phyloP scores from a whole-genome alignment of 2,113 vertebrate species.

The Canis aureus region DNA sequence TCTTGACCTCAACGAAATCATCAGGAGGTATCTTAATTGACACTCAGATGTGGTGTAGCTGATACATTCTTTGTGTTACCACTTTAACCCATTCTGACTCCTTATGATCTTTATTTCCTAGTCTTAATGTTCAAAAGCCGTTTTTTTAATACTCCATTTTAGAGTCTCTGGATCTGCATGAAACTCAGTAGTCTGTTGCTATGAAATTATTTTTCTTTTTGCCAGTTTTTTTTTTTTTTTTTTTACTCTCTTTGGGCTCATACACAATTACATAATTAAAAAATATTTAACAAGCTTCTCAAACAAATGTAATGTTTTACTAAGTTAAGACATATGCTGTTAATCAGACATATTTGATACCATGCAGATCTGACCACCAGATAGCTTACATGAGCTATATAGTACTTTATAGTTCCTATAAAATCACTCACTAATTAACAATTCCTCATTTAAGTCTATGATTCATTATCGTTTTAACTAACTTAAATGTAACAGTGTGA shows the following conservation, averaged over 20 bases:
- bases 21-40: not conserved
- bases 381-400: not conserved
- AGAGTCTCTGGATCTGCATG: not conserved
- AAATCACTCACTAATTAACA: not conserved
- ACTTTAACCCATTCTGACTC: not conserved
- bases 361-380: not conserved
- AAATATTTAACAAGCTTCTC: not conserved
- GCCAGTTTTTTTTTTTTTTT: not conserved
- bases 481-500: not conserved
- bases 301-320: not conserved
- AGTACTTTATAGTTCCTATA: not conserved
- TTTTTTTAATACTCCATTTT: not conserved
- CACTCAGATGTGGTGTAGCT: not conserved
- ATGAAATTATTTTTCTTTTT: not conserved
- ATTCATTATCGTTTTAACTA: constrained; percentile 36
- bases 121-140: not conserved
- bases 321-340: not conserved
- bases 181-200: not conserved
- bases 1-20: not conserved
- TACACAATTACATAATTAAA: not conserved
- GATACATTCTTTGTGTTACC: not conserved
- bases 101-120: not conserved
- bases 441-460: not conserved
- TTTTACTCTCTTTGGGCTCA: not conserved
- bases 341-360: constrained; percentile 2